phyloP scores from a whole-genome alignment of 1,140 invertebrate species.

The Pseudomyrmex dendroicus region DNA sequence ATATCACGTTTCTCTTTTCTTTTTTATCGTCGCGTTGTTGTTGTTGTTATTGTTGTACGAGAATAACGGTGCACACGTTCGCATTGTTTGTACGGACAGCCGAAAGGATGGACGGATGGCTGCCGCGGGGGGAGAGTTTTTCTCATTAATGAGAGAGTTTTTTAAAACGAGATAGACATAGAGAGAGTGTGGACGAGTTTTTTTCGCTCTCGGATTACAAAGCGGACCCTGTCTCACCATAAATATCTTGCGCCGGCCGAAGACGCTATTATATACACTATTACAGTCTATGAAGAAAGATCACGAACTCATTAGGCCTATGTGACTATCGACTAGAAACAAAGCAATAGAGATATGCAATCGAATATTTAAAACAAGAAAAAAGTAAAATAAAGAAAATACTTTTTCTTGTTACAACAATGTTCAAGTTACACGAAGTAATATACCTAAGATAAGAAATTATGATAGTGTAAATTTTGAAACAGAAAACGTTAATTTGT shows the following conservation, averaged over 20 bases:
- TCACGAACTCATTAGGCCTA: slow-evolving; percentile 1
- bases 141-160: neutral
- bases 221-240: slow-evolving; percentile 71
- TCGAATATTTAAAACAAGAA: neutral
- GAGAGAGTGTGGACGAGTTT: slow-evolving; percentile 60
- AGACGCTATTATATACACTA: slow-evolving; percentile 38
- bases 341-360: neutral
- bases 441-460: too few relatives aligned
- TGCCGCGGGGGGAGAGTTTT: slow-evolving; percentile 56
- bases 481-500: too few relatives aligned
- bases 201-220: slow-evolving; percentile 56
- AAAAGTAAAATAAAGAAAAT: too few relatives aligned
- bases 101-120: slow-evolving; percentile 79
- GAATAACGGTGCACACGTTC: slow-evolving; percentile 15
- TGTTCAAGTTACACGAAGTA: too few relatives aligned
- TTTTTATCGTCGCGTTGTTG: slow-evolving; percentile 22
- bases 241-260: slow-evolving; percentile 31
- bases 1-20: slow-evolving; percentile 39
- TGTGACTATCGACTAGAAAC: neutral
- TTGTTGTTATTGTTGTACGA: neutral
- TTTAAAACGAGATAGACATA: slow-evolving; percentile 41
- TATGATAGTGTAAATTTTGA: too few relatives aligned
- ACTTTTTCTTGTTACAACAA: too few relatives aligned
- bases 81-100: slow-evolving; percentile 64
- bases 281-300: slow-evolving; percentile 36